Percentiles rank a stretch among this genome's conserved stretches.
Conservation (phyloP, 92 coral and sea anemone species). For the Actinostola sp. region DNA sequence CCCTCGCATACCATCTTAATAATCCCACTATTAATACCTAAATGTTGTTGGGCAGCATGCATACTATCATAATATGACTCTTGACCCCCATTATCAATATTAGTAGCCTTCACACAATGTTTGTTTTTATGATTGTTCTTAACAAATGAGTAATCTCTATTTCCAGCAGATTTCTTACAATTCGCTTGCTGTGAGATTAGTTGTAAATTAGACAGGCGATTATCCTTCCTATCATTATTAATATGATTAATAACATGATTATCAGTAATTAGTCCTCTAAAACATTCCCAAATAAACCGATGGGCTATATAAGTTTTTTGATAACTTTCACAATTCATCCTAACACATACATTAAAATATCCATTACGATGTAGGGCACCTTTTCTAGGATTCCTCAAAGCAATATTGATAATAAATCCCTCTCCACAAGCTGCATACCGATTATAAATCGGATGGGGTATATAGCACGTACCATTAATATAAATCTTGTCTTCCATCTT, state of each 20-base stretch:
- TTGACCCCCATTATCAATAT: constrained; percentile 1
- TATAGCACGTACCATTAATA: neutral
- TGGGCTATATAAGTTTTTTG: neutral
- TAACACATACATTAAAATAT: neutral
- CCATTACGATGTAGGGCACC: neutral
- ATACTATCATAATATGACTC: constrained; percentile 17
- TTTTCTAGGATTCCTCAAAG: neutral
- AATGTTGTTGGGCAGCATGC: constrained; percentile 19
- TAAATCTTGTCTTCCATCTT: too few species aligned
- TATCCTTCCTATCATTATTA: constrained; percentile 31
- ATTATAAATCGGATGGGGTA: constrained; percentile 28
- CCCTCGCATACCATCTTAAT: too few species aligned
- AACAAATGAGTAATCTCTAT: constrained; percentile 29
- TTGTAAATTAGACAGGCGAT: constrained; percentile 41
- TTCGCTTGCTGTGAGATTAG: constrained; percentile 39
- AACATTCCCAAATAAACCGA: constrained; percentile 56
- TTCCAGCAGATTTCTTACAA: constrained; percentile 21
- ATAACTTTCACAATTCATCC: neutral
- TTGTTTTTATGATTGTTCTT: neutral
- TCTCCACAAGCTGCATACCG: constrained; percentile 22
- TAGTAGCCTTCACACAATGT: constrained; percentile 20
- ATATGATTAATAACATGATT: constrained; percentile 41
- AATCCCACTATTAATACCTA: constrained; percentile 3
- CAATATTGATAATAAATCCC: neutral
- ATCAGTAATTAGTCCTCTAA: constrained; percentile 22